These are phyloP conservation scores for Stegophylla sp. DNA, from an alignment of 2,888 invertebrate genomes.

Conservation along the genomic window DNA sequence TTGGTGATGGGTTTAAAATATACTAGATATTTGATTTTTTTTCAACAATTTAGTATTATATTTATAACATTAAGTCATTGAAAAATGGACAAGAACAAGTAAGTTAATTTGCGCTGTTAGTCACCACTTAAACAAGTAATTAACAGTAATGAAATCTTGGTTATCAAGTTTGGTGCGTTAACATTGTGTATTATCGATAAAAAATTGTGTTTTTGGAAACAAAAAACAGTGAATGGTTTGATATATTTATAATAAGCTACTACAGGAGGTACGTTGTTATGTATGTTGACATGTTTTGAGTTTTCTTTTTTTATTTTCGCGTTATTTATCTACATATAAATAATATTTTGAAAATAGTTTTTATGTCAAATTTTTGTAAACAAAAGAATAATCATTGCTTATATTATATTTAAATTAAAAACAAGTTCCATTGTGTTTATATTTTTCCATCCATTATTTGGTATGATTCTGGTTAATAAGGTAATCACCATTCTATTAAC, in stretches of 20 bases:
- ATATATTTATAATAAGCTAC: constrained; percentile 2
- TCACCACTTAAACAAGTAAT: not conserved
- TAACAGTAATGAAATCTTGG: not conserved
- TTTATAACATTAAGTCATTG: not conserved
- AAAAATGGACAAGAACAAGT: constrained; percentile 8
- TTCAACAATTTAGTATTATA: no score
- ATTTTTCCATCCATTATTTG: no score
- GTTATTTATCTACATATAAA: not conserved
- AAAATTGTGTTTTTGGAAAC: constrained; percentile 15
- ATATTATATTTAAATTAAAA: not conserved
- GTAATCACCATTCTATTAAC: no score
- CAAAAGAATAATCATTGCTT: no score
- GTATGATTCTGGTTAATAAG: no score
- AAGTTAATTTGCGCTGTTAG: constrained; percentile 13
- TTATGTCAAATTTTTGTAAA: no score
- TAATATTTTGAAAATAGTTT: not conserved
- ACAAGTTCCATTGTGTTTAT: not conserved
- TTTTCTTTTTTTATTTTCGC: constrained; percentile 21
- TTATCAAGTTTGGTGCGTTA: constrained; percentile 40
- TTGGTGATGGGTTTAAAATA: no score
- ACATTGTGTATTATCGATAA: not conserved
- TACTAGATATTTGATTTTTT: no score
- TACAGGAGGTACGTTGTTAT: constrained; percentile 48
- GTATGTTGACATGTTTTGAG: constrained; percentile 55
- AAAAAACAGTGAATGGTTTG: not conserved